Evolutionary conservation across 2,797 vertebrate species (phyloP), one percentile per base, ranked within the genome.

Genomic region (Trachurus trachurus): DNA sequence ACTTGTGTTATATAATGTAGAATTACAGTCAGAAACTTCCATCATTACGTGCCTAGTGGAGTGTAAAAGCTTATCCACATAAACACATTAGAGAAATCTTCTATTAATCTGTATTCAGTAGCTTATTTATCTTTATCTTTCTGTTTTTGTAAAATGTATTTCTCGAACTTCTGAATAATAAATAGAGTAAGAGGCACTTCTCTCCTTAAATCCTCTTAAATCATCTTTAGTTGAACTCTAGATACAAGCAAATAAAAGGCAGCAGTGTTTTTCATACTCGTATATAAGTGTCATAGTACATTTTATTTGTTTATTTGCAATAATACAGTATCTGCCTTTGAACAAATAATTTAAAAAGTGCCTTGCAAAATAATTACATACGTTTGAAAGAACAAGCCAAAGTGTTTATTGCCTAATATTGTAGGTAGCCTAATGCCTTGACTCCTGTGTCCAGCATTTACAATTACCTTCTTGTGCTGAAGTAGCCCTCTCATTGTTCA

Each of bases 291-390:
- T 63, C 68, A 62, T 22, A 75, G 65, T 78, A 54, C 71, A 72
- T 87, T 91, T 88, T 78, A 82, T 57, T 92, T 89, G 89, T 85
- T 79, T 78, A 81, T 58, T 63, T 52, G 58, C 69, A 82, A 2
- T n/a, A 44, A 56, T 85, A 7, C 39, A 40, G 39, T 40, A 75
- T 81, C 70, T 74, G 68, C 47, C 82, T 86, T 83, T 76, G 60
- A 78, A 83, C 78, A 73, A 62, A 89, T 85, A 64, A 66, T 15
- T 22, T 47, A 39, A 12, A 50, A 60, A 7, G 26, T 21, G 39
- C 40, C 37, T 57, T 22, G 13, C 22, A 45, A 19, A 13, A 66
- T 54, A 59, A 78, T 66, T 64, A 66, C 72, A 45, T 34, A 49
- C n/a, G 52, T 69, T 60, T 71, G 31, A 49, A 66, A 78, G 50